Evolutionary conservation across 2,113 vertebrate genomes (phyloP), one percentile per base, ranked within the genome.

Genomic region (Sinocyclocheilus anophthalmus): DNA sequence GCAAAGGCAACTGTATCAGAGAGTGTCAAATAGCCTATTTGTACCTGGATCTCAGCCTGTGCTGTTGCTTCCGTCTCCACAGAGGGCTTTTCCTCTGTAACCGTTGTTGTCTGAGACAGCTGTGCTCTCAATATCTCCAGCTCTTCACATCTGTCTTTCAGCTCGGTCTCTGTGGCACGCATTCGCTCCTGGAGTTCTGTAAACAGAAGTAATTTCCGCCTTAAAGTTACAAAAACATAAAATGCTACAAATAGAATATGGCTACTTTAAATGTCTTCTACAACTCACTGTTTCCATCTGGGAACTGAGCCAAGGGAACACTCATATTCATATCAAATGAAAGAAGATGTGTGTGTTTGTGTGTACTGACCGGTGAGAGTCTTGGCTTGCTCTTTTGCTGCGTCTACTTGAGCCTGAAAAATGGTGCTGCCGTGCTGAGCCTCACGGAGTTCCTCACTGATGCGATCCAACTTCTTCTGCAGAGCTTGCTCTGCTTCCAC

Each of bases 381-480:
- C 84, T 93, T 90, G 90, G 94, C 93, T 85, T 96, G 94, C 73
- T 93, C 94, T 88, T 94, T 95, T 80, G 92, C 91, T 86, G 94
- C 95, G 76, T 96, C 94, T 0, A 93, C 75, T 0, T 97, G 95
- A 0, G 92, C 88, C 82, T 95, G 86, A 30, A 97, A 89, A 87
- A 39, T 92, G 88, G 91, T 92, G 24, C 94, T 94, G 89, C 88
- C 94, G 87, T 81, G 91, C 88, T 96, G 95, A 0, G 93, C 87
- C 72, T 92, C 94, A 59, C 91, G 90, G 7, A 97, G 94, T 85
- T 97, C 95, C 0, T 93, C 91, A 1, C 92, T 92, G 18, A 96
- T 92, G 89, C 95, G 95, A 0, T 96, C 95, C 86, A 97, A 87
- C 53, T 95, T 94, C 90, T 95, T 94, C 92, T 96, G 95, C 89